Percentiles rank a stretch among this genome's conserved stretches.
phyloP scores from a whole-genome alignment of 2,888 invertebrate species.

The Corbicula japonica region DNA sequence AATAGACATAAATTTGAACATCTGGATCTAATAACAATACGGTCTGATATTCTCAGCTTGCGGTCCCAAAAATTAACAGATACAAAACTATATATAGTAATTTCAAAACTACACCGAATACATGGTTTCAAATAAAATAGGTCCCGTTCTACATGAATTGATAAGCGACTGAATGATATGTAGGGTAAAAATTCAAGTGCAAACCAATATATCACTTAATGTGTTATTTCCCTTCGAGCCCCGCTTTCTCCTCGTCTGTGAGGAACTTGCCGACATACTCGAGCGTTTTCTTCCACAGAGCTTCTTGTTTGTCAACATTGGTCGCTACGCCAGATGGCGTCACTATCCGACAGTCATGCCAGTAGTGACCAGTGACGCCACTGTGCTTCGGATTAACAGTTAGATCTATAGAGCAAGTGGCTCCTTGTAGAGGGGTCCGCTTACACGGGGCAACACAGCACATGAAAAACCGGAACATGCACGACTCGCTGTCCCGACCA shows the following conservation, averaged over 20 bases:
- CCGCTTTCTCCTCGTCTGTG: conserved; percentile 52
- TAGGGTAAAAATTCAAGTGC: too few relatives aligned
- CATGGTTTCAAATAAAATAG: too few relatives aligned
- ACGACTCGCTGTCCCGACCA: conserved; percentile 2
- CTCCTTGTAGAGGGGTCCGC: conserved; percentile 24
- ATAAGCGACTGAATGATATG: too few relatives aligned
- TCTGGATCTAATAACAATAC: too few relatives aligned
- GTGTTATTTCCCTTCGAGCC: conserved; percentile 45
- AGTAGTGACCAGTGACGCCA: conserved; percentile 34
- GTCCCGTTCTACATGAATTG: too few relatives aligned
- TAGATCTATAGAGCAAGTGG: conserved; percentile 31
- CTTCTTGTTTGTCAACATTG: conserved; percentile 67
- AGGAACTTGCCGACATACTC: conserved; percentile 61
- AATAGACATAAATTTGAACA: too few relatives aligned
- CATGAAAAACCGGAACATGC: neutral
- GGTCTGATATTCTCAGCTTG: too few relatives aligned
- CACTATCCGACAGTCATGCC: conserved; percentile 12
- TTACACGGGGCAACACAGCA: neutral
- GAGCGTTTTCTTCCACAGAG: conserved; percentile 64
- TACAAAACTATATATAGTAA: too few relatives aligned
- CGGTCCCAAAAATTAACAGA: too few relatives aligned
- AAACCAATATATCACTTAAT: too few relatives aligned
- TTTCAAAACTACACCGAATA: too few relatives aligned
- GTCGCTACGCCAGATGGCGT: neutral
- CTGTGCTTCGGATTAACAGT: conserved; percentile 32